These are phyloP conservation scores for Xylocampa areola DNA, from an alignment of 2,888 invertebrate genomes.

Conservation along the genomic window DNA sequence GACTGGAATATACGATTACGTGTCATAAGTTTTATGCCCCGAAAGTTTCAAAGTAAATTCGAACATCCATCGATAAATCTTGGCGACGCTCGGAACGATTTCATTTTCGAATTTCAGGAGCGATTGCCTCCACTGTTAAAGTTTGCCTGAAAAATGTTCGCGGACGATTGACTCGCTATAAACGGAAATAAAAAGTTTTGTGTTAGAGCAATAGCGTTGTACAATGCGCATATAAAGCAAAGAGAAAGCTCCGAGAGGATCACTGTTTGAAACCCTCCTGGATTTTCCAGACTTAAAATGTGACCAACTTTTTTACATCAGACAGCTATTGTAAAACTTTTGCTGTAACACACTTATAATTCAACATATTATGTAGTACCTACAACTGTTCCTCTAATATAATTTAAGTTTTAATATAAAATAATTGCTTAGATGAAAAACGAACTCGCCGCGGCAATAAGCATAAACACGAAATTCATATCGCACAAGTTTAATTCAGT, in stretches of 20 bases:
- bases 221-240: slow-evolving; percentile 86
- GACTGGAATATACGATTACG: slow-evolving; percentile 88
- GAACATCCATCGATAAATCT: slow-evolving; percentile 90
- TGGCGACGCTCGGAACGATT: slow-evolving; percentile 89
- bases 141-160: slow-evolving; percentile 90
- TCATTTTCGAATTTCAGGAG: slow-evolving; percentile 90
- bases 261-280: slow-evolving; percentile 79
- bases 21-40: slow-evolving; percentile 89
- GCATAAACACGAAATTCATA: slow-evolving; percentile 78
- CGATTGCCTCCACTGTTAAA: slow-evolving; percentile 90
- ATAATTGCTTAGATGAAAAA: slow-evolving; percentile 69
- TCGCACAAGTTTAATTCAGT: slow-evolving; percentile 84
- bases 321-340: slow-evolving; percentile 71
- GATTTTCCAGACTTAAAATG: slow-evolving; percentile 77
- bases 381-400: slow-evolving; percentile 19
- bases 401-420: slow-evolving; percentile 55
- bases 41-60: slow-evolving; percentile 89
- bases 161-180: slow-evolving; percentile 89
- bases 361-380: slow-evolving; percentile 15
- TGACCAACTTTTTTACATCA: slow-evolving; percentile 77
- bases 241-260: slow-evolving; percentile 79
- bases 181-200: slow-evolving; percentile 90
- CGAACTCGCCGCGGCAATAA: slow-evolving; percentile 75
- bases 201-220: slow-evolving; percentile 87
- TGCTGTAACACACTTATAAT: slow-evolving; percentile 49